Percentiles rank a stretch among this genome's conserved stretches.
Evolutionary conservation across 1,140 invertebrate genomes (phyloP).

Genomic region (Drosophila takahashii): DNA sequence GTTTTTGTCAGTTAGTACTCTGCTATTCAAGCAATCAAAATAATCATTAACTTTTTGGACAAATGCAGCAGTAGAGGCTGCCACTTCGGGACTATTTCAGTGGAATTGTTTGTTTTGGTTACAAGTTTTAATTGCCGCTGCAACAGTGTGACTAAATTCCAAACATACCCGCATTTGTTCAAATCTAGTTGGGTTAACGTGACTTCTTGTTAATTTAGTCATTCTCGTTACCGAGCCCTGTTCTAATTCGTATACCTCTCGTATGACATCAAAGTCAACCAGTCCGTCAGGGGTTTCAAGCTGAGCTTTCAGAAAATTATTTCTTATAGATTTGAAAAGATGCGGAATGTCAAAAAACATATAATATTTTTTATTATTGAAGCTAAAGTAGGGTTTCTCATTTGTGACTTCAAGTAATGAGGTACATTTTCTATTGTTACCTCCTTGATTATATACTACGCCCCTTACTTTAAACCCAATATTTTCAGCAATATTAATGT

Average conservation of each 20-base stretch:
- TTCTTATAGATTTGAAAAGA: conserved; percentile 6
- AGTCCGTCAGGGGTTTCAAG: not conserved
- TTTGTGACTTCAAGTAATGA: conserved; percentile 1
- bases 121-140: not conserved
- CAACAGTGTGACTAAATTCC: too few relatives aligned
- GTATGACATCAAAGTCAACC: conserved; percentile 2
- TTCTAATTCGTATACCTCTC: not conserved
- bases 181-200: not conserved
- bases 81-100: too few relatives aligned
- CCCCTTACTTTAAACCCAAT: conserved; percentile 1
- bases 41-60: too few relatives aligned
- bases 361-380: too few relatives aligned
- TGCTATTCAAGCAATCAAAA: too few relatives aligned
- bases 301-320: conserved; percentile 6
- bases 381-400: not conserved
- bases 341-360: not conserved
- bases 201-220: not conserved
- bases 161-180: too few relatives aligned
- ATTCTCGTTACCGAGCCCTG: too few relatives aligned
- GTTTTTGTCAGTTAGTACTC: too few relatives aligned
- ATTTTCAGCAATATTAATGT: conserved; percentile 1
- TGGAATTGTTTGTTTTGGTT: not conserved
- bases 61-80: too few relatives aligned
- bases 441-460: conserved; percentile 3
- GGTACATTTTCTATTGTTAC: conserved; percentile 4